Evolutionary conservation across 2,888 invertebrate species (phyloP).

Genomic region (Didymodactylos carnosus): DNA sequence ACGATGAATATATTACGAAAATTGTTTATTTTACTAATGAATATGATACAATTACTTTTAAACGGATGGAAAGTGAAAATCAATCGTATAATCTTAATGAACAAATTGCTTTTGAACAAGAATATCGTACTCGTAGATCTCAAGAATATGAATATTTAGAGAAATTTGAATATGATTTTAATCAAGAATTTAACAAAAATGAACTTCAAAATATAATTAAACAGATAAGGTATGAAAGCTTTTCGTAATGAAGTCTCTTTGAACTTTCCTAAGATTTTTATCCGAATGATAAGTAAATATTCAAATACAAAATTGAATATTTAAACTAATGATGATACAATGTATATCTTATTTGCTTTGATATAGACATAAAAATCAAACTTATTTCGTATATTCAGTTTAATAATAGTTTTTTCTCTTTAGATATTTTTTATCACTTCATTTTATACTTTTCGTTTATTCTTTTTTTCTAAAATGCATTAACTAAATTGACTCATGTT

Average conservation of each 20-base stretch:
- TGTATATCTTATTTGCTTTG: no score
- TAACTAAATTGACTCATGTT: no score
- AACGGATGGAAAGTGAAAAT: background rate
- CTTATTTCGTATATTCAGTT: no score
- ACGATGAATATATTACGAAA: background rate
- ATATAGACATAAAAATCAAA: no score
- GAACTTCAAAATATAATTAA: background rate
- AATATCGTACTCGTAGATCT: background rate
- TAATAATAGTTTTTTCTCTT: background rate
- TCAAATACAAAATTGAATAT: no score
- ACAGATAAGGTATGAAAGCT: no score
- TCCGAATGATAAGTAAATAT: no score
- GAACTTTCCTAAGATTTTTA: no score
- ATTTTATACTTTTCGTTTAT: background rate
- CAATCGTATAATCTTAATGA: background rate
- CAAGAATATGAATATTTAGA: background rate
- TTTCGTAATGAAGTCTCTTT: no score
- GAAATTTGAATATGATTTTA: background rate
- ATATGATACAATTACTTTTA: background rate
- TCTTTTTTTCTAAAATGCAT: background rate
- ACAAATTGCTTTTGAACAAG: background rate
- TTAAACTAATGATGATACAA: no score
- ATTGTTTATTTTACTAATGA: background rate
- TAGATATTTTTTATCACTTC: no score
- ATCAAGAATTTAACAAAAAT: background rate